Evolutionary conservation across 2,888 invertebrate species (phyloP), one percentile per base, ranked within the genome.

Genomic region (Noctua janthe): DNA sequence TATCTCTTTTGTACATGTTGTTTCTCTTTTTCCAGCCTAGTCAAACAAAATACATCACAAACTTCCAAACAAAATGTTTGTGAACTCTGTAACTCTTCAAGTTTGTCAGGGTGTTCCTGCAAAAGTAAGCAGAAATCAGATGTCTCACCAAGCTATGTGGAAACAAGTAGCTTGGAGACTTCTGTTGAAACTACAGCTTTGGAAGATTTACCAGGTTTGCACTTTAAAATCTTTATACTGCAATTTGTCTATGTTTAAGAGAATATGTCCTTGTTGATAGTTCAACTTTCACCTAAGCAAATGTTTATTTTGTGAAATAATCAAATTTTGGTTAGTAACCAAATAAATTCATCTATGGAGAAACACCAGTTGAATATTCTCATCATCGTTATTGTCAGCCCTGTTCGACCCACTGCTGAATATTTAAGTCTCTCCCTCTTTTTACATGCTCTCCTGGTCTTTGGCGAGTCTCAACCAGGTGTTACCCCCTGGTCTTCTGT

Each of bases 201-300:
- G 83, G 92, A 94, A 72, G 96, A 96, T 91, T 92, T 97, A 88
- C 97, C 97, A 89, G 97, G 97, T 96, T 92, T 74, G 78, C 39
- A 1, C n/a, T 69, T 39, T 39, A 29, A 15, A n/a, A 11, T 56
- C 15, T 39, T 39, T 15, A 13, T 51, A 56, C 1, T 49, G 7
- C 6, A 20, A 17, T 13, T 54, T 23, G 17, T 29, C 29, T 8
- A 39, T 20, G n/a, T 78, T 49, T 7, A 51, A 35, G 3, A 43
- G 51, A 39, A 39, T 51, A 17, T 74, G 74, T 74, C 29, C 35
- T 74, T 74, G 29, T 70, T 70, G 13, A n/a, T 56, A 67, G 51
- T 43, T 39, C 15, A 17, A 84, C 59, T 84, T 78, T 67, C 56
- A 67, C 78, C 7, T 35, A 20, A 15, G 2, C 17, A 23, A 74